Evolutionary conservation across 2,888 invertebrate genomes (phyloP).

Genomic region (Platycnemis pennipes): DNA sequence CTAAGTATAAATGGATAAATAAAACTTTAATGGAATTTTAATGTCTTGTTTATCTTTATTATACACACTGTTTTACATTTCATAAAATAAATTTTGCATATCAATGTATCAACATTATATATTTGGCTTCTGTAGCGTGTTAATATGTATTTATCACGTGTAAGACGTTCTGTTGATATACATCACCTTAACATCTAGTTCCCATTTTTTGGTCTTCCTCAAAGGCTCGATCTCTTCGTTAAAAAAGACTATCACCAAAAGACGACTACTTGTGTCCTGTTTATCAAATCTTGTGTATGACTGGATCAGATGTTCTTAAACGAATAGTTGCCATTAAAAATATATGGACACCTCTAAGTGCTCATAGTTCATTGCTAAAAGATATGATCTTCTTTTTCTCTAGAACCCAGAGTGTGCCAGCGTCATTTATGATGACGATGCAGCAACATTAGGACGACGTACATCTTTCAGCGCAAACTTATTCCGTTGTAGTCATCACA

Average conservation of each 20-base stretch:
- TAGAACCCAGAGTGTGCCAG: background rate
- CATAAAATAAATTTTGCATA: constrained; percentile 66
- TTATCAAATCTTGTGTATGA: constrained; percentile 29
- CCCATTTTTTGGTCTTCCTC: constrained; percentile 54
- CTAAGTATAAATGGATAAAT: background rate
- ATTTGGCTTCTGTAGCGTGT: constrained; percentile 35
- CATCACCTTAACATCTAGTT: constrained; percentile 42
- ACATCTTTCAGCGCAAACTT: background rate
- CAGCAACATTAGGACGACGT: background rate
- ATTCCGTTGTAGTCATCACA: background rate
- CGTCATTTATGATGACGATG: background rate
- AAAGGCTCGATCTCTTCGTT: constrained; percentile 23
- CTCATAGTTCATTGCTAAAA: background rate
- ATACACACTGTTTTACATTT: constrained; percentile 65
- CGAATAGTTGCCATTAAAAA: constrained; percentile 14
- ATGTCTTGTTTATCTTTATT: constrained; percentile 55
- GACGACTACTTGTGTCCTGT: constrained; percentile 36
- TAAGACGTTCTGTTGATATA: constrained; percentile 51
- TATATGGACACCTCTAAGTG: background rate
- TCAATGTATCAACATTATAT: constrained; percentile 64
- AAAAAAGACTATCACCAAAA: constrained; percentile 35
- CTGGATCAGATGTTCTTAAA: constrained; percentile 28
- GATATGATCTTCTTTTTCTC: background rate
- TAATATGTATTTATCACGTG: constrained; percentile 51
- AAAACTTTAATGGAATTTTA: background rate